These are phyloP conservation scores for Rallus limicola DNA, from an alignment of 2,113 vertebrate species.

Conservation along the genomic window DNA sequence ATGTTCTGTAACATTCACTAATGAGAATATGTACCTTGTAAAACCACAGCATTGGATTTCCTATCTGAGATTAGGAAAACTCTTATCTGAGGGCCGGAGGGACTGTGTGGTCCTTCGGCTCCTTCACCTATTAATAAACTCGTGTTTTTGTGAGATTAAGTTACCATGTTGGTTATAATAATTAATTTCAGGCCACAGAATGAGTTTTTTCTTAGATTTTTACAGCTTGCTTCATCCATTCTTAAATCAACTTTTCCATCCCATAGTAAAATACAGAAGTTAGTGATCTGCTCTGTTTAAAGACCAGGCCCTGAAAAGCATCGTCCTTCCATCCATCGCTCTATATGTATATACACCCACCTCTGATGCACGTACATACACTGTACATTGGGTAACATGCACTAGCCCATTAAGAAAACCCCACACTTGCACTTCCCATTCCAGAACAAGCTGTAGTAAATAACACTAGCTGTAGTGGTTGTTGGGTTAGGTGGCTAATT, in stretches of 20 bases:
- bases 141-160: constrained; percentile 75
- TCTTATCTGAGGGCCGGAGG: constrained; percentile 54
- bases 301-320: background rate
- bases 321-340: background rate
- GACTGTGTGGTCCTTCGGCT: constrained; percentile 57
- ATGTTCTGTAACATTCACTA: constrained; percentile 67
- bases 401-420: background rate
- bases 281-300: constrained; percentile 11
- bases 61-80: constrained; percentile 56
- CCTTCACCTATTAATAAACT: constrained; percentile 68
- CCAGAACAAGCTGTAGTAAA: background rate
- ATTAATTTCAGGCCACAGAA: constrained; percentile 70
- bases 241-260: constrained; percentile 24
- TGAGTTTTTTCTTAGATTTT: constrained; percentile 61
- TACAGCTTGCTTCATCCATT: constrained; percentile 53
- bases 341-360: background rate
- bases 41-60: constrained; percentile 63
- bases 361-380: background rate
- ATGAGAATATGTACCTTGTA: constrained; percentile 69
- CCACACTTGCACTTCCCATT: background rate
- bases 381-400: background rate
- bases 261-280: background rate
- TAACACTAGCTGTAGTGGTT: background rate
- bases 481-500: too few species aligned
- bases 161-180: constrained; percentile 70